These are phyloP conservation scores for Coregonus suidteri DNA, from an alignment of 2,797 vertebrate genomes.

Conservation along the genomic window DNA sequence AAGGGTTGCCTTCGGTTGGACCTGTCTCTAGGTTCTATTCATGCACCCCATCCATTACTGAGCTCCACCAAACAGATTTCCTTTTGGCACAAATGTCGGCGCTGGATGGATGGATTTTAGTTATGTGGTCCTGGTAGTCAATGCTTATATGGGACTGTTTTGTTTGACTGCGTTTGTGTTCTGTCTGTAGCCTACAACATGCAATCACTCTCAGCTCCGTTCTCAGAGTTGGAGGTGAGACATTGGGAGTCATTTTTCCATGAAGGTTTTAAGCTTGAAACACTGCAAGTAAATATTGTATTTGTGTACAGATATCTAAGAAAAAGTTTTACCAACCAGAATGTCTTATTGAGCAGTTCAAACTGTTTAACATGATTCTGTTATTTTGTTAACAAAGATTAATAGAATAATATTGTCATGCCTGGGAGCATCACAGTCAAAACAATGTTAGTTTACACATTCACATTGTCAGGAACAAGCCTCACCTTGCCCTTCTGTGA, in stretches of 20 bases:
- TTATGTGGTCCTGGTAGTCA: neutral
- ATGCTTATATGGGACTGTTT: slow-evolving; percentile 32
- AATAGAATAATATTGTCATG: slow-evolving; percentile 4
- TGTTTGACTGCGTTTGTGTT: slow-evolving; percentile 22
- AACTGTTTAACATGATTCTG: neutral
- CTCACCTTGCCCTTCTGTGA: slow-evolving; percentile 38
- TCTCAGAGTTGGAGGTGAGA: slow-evolving; percentile 29
- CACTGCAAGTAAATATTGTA: slow-evolving; percentile 44
- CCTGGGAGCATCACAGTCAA: neutral
- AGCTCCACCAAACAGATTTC: slow-evolving; percentile 9
- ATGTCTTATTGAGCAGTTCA: neutral
- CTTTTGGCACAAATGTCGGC: neutral
- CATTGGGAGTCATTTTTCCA: slow-evolving; percentile 9
- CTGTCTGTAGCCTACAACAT: slow-evolving; percentile 18
- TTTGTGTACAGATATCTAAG: slow-evolving; percentile 21
- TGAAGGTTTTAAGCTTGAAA: slow-evolving; percentile 5
- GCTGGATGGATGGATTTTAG: neutral
- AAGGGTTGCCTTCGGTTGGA: slow-evolving; percentile 25
- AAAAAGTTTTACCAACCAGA: neutral
- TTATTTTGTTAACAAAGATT: neutral
- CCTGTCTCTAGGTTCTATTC: slow-evolving; percentile 7
- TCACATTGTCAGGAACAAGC: slow-evolving; percentile 31
- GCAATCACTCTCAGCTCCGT: slow-evolving; percentile 20
- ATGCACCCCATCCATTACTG: slow-evolving; percentile 9
- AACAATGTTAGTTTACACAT: slow-evolving; percentile 18